Evolutionary conservation across 2,888 invertebrate species (phyloP).

Genomic region (Rugalucina vietnamica): DNA sequence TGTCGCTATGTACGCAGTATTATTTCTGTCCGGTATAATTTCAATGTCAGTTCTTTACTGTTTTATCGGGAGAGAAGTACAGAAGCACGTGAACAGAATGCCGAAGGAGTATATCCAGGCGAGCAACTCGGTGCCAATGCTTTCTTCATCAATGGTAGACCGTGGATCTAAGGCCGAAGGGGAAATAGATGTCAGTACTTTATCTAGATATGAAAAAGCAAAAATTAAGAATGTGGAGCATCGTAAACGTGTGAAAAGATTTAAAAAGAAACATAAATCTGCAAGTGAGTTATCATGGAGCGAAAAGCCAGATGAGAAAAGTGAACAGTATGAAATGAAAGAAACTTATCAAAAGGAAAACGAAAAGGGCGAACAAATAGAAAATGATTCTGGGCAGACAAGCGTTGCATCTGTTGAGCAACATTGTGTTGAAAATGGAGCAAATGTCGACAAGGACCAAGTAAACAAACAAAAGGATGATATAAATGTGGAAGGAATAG

Average conservation of each 20-base stretch:
- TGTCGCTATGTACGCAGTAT: slow-evolving; percentile 26
- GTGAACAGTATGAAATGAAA: background rate
- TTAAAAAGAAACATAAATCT: background rate
- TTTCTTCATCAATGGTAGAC: background rate
- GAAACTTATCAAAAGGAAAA: no score
- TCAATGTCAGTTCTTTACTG: slow-evolving; percentile 41
- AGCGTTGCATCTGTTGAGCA: no score
- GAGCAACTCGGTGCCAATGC: background rate
- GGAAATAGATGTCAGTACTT: background rate
- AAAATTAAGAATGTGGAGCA: background rate
- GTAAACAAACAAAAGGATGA: background rate
- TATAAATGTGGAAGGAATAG: background rate
- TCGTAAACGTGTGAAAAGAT: background rate
- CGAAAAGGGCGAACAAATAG: background rate
- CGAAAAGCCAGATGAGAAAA: background rate
- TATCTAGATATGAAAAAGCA: slow-evolving; percentile 1
- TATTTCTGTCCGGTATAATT: slow-evolving; percentile 38
- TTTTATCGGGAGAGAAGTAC: slow-evolving; percentile 47
- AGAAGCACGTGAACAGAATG: slow-evolving; percentile 7
- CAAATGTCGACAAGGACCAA: background rate
- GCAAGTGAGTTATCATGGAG: slow-evolving; percentile 1
- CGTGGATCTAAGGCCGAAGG: background rate
- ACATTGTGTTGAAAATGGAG: no score
- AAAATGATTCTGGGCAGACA: no score
- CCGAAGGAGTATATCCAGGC: background rate